A percentile compares a stretch with the other conserved stretches of the same genome.
These are phyloP conservation scores for Cyprinella venusta DNA, from an alignment of 2,797 vertebrate species.

Conservation along the genomic window DNA sequence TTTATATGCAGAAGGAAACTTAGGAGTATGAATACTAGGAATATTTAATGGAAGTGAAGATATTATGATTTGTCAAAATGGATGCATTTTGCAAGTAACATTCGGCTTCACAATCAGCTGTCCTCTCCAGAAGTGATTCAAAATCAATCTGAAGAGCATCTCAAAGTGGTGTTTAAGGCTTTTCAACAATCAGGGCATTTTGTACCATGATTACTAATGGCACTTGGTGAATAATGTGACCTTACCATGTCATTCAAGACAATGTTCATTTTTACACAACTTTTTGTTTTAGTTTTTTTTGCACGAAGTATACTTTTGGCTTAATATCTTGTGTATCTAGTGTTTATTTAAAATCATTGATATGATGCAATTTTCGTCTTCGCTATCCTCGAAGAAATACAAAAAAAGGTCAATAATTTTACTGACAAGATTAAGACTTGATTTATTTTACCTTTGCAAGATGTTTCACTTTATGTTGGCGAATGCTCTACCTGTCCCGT, in stretches of 20 bases:
- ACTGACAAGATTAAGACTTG: background rate
- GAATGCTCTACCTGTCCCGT: slow-evolving; percentile 54
- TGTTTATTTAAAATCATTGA: background rate
- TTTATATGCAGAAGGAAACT: slow-evolving; percentile 69
- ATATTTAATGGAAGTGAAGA: slow-evolving; percentile 50
- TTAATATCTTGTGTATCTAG: too few species aligned
- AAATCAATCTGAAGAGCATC: background rate
- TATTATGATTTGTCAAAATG: background rate
- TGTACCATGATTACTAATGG: background rate
- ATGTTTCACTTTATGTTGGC: background rate
- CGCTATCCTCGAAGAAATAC: background rate
- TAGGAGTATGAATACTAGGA: slow-evolving; percentile 56
- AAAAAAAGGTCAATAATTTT: rapidly evolving
- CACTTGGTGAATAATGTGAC: background rate
- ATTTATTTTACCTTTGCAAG: background rate
- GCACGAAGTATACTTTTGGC: background rate
- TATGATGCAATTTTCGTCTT: background rate
- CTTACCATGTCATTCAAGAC: background rate
- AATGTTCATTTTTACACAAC: background rate
- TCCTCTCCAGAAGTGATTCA: slow-evolving; percentile 11
- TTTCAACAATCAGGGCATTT: background rate
- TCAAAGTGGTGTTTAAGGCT: background rate
- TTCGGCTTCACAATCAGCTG: background rate
- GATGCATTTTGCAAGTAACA: background rate
- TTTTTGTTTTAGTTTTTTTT: background rate